These are phyloP conservation scores for Diglossa cyanea DNA, from an alignment of 2,797 vertebrate species.

Conservation along the genomic window DNA sequence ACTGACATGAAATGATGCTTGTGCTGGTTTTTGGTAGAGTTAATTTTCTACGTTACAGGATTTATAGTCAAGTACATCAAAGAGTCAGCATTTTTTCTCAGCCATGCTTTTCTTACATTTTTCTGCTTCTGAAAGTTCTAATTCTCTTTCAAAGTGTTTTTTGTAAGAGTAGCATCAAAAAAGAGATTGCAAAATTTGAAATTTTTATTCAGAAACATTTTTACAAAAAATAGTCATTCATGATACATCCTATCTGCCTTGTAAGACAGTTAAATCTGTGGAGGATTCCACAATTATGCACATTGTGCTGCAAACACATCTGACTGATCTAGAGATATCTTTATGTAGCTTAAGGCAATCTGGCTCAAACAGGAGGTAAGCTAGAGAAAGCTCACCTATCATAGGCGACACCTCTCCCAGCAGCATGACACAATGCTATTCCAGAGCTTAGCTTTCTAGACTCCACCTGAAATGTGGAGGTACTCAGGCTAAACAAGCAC, in stretches of 20 bases:
- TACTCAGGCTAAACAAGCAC: neutral
- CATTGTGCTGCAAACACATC: neutral
- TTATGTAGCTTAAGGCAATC: neutral
- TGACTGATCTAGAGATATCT: neutral
- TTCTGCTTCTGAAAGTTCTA: constrained; percentile 21
- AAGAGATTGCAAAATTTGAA: neutral
- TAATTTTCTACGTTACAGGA: constrained; percentile 30
- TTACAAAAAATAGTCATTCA: neutral
- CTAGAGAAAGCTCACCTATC: neutral
- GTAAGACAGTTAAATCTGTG: neutral
- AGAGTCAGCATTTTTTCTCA: constrained; percentile 26
- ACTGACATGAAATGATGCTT: constrained; percentile 37
- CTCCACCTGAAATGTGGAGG: neutral
- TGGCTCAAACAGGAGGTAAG: neutral
- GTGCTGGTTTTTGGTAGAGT: neutral
- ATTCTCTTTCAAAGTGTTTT: neutral
- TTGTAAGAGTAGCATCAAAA: neutral
- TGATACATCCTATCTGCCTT: neutral
- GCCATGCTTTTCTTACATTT: neutral
- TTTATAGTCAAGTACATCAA: constrained; percentile 64
- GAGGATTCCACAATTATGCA: neutral
- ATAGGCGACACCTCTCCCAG: neutral
- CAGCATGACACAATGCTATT: neutral
- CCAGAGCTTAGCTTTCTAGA: neutral
- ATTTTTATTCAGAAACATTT: neutral